Base-by-base conservation (phyloP, 2,113 vertebrate species). In the Cacatua alba region DNA sequence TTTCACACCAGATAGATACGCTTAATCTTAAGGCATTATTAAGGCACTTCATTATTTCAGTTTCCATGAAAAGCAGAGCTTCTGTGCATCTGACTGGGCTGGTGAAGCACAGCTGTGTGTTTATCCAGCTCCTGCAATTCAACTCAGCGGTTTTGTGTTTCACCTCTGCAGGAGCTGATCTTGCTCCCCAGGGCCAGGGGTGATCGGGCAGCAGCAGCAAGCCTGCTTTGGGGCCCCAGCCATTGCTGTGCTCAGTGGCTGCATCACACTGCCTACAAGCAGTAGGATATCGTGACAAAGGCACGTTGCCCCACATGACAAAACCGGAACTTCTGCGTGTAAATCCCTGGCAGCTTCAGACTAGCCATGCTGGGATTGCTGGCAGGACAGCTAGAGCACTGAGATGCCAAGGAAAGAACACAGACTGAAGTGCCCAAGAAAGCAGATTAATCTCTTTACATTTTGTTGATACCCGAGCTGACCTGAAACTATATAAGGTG, bases 61-160 rank as follows among this genome's bases (percentile, higher is more conserved):
- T 28, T 35, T 35, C 46, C 43, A 16, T 21, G 46, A 8, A 31
- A 60, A 74, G 48, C 13, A 64, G 70, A 44, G n/a, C 21, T 24
- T 17, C 21, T 21, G 41, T 55, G 44, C 18, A 18, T 8, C 76
- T 62, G 33, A 5, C 6, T 9, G 51, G 41, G 37, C 3, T n/a
- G 29, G 28, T 5, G 33, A 65, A 31, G 23, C 19, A 2, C 29
- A 51, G 35, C 35, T 10, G 1, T 13, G 28, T 17, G 9, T 17
- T 57, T 43, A 7, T 3, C 31, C 83, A 65, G 44, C 57, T 46
- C 53, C 59, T 21, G 29, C 39, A 57, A 3, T 6, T 21, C 26
- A 7, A 1, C 0, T 0, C 3, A 17, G 24, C 2, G 13, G 20
- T 7, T 33, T 9, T 33, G 71, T 23, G 17, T 26, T 62, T 35